Conservation (phyloP, 2,113 vertebrate species). For the Neodon shergylaensis region DNA sequence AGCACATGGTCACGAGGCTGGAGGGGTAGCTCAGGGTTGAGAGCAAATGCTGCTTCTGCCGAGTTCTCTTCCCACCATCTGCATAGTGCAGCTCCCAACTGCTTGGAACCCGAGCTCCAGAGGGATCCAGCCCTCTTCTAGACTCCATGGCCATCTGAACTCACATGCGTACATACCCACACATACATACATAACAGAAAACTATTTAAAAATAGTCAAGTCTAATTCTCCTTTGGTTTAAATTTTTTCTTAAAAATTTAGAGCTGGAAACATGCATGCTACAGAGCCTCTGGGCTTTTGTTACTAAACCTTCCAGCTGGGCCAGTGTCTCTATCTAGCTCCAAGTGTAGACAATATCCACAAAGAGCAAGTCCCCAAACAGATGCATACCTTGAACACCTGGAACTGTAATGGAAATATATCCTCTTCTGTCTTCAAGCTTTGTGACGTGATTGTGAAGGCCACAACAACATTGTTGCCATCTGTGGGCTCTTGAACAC, state of each 20-base stretch:
- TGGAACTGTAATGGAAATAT: slow-evolving; percentile 73
- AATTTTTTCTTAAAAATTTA: neutral
- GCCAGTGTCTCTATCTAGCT: neutral
- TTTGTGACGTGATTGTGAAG: slow-evolving; percentile 71
- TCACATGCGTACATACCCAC: neutral
- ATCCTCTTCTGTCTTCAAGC: neutral
- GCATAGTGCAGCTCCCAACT: neutral
- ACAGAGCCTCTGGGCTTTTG: neutral
- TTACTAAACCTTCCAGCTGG: neutral
- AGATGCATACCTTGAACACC: slow-evolving; percentile 79
- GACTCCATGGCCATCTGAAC: neutral
- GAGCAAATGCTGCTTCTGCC: neutral
- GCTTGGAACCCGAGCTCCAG: neutral
- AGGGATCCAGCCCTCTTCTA: neutral
- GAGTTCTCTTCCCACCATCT: neutral
- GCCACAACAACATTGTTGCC: slow-evolving; percentile 80
- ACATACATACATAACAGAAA: neutral
- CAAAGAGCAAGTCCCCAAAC: neutral
- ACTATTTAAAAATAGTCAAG: neutral
- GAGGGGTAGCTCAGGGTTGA: neutral
- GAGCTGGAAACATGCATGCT: neutral
- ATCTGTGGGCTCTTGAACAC: slow-evolving; percentile 70
- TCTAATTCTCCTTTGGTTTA: neutral
- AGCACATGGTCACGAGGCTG: neutral
- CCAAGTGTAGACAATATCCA: neutral